Evolutionary conservation across 2,113 vertebrate genomes (phyloP).

Genomic region (Noctilio leporinus): DNA sequence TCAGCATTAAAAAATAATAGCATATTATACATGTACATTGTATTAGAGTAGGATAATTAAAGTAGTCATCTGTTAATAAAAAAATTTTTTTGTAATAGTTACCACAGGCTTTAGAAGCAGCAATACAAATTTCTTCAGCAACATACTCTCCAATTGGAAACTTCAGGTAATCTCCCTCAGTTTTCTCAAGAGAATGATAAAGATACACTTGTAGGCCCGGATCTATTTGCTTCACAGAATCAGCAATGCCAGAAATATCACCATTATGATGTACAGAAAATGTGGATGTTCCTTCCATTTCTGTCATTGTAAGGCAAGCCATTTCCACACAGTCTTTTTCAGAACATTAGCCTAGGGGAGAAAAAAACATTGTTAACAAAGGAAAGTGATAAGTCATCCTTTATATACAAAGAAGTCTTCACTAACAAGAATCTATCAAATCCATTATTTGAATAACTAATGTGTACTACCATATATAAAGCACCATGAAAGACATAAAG

Average conservation of each 20-base stretch:
- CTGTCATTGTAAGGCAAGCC: conserved; percentile 88
- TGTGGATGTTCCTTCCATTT: conserved; percentile 82
- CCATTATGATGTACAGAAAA: conserved; percentile 76
- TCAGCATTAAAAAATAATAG: background rate
- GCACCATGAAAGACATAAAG: background rate
- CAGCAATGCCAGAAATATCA: conserved; percentile 73
- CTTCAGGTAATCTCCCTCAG: conserved; percentile 76
- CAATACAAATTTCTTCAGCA: conserved; percentile 90
- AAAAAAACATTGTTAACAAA: conserved; percentile 31
- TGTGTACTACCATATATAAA: background rate
- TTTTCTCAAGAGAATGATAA: conserved; percentile 81
- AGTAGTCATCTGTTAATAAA: background rate
- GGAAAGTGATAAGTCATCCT: background rate
- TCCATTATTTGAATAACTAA: background rate
- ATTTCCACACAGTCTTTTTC: conserved; percentile 75
- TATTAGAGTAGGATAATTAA: conserved; percentile 24
- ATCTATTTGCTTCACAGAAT: conserved; percentile 75
- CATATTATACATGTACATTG: background rate
- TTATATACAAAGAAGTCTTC: background rate
- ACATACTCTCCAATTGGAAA: conserved; percentile 89
- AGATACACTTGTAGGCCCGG: conserved; percentile 85
- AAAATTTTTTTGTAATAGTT: conserved; percentile 63
- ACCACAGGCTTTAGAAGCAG: conserved; percentile 93
- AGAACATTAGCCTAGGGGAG: conserved; percentile 70
- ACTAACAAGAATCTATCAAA: background rate